Evolutionary conservation across 2,888 invertebrate species (phyloP), one percentile per base, ranked within the genome.

Genomic region (Uloborus plumipes): DNA sequence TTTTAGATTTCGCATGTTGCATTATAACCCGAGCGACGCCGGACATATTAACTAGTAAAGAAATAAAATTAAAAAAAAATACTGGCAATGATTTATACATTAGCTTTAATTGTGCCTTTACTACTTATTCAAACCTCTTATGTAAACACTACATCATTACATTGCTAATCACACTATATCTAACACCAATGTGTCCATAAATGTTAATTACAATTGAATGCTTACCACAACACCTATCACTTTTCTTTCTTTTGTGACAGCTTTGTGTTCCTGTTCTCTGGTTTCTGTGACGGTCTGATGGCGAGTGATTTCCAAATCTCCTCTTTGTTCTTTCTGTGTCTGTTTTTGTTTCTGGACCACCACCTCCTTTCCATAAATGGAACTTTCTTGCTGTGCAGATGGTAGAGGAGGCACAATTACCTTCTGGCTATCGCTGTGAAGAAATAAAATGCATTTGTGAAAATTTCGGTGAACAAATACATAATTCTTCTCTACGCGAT

Each of bases 251-350:
- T 95, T 94, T 1, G 95, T 95, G 87, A 94, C 94, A 2, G 92
- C 96, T 88, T 95, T 96, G 88, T 96, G 96, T 88, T 97, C 96
- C 78, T 96, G 92, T 89, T 96, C 96, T 0, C 96, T 95, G 0
- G 95, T 97, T 90, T 97, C 96, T 13, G 96, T 97, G 49, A 96
- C 94, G 15, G 96, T 96, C 83, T 96, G 96, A 88, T 96, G 96
- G 86, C 97, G 92, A 0, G 95, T 95, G 71, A 97, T 96, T 90
- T 97, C 96, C 53, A 93, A 90, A 88, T 97, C 95, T 15, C 95
- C 97, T 73, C 94, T 92, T 2, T 93, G 88, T 91, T 96, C 96
- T 88, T 95, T 96, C 89, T 97, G 97, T 0, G 92, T 92, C 90
- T 97, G 97, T 87, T 94, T 95, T 87, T 96, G 95, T 88, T 94